These are phyloP conservation scores for Cyanoderma ruficeps DNA, from an alignment of 2,113 vertebrate species.

Conservation along the genomic window DNA sequence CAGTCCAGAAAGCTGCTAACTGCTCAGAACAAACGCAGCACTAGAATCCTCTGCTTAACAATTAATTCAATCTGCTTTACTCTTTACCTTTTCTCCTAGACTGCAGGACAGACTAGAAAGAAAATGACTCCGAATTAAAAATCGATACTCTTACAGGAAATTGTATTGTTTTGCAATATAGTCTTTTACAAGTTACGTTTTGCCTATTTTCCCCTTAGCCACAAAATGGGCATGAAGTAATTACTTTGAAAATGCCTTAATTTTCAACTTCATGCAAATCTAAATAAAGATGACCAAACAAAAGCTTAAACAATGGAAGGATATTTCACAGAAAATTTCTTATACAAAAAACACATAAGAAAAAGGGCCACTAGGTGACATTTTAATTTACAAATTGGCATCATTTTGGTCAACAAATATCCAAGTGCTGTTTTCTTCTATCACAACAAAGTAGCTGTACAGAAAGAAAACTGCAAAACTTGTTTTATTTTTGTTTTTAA, in stretches of 20 bases:
- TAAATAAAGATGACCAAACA: conserved; percentile 85
- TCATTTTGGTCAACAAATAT: conserved; percentile 95
- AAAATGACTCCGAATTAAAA: conserved; percentile 79
- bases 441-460: conserved; percentile 75
- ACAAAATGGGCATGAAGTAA: conserved; percentile 85
- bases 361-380: conserved; percentile 97
- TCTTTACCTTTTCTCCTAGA: conserved; percentile 81
- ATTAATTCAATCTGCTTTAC: conserved; percentile 72
- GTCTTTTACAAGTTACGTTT: conserved; percentile 80
- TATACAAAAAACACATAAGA: conserved; percentile 95
- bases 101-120: conserved; percentile 79
- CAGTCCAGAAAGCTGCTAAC: conserved; percentile 79
- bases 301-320: conserved; percentile 89
- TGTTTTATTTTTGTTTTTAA: conserved; percentile 76
- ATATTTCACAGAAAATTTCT: conserved; percentile 88
- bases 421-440: conserved; percentile 82
- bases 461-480: conserved; percentile 75
- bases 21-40: conserved; percentile 76
- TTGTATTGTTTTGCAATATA: conserved; percentile 80
- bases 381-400: conserved; percentile 97
- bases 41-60: conserved; percentile 80
- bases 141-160: conserved; percentile 75
- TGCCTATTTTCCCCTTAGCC: conserved; percentile 77
- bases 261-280: conserved; percentile 87
- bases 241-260: conserved; percentile 84